phyloP scores from a whole-genome alignment of 2,113 vertebrate genomes.

The Typhlomys cinereus region DNA sequence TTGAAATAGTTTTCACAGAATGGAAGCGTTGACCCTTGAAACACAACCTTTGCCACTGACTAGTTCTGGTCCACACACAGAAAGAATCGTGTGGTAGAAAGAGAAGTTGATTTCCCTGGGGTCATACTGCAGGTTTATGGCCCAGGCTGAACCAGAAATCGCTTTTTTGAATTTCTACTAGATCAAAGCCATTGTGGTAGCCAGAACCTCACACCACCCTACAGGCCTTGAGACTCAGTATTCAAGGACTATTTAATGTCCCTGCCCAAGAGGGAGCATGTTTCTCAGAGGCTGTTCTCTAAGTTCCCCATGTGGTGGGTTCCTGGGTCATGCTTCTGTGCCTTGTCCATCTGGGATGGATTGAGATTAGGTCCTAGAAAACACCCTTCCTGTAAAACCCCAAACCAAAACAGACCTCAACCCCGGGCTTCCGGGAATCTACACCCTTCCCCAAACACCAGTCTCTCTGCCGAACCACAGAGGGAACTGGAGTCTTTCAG shows the following conservation, averaged over 20 bases:
- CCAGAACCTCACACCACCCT: not conserved
- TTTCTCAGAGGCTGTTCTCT: not conserved
- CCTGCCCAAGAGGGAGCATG: accelerated
- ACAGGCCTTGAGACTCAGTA: not conserved
- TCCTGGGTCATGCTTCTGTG: not conserved
- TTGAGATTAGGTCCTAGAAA: constrained; percentile 30
- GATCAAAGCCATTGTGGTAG: not conserved
- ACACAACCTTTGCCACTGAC: not conserved
- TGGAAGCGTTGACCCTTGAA: not conserved
- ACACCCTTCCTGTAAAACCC: not conserved
- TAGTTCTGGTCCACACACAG: not conserved
- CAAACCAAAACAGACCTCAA: not conserved
- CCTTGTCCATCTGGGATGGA: not conserved
- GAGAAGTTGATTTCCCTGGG: not conserved
- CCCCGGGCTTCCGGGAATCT: not conserved
- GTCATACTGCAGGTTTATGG: not conserved
- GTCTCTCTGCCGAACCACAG: not conserved
- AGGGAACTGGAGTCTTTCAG: constrained; percentile 45
- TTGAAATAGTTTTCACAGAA: constrained; percentile 32
- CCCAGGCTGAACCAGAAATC: not conserved
- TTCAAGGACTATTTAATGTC: not conserved
- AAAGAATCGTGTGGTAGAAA: not conserved
- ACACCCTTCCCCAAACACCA: not conserved
- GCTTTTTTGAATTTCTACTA: not conserved
- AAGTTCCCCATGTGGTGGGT: not conserved